These are phyloP conservation scores for Trichosurus vulpecula DNA, from an alignment of 2,797 vertebrate genomes.

Conservation along the genomic window DNA sequence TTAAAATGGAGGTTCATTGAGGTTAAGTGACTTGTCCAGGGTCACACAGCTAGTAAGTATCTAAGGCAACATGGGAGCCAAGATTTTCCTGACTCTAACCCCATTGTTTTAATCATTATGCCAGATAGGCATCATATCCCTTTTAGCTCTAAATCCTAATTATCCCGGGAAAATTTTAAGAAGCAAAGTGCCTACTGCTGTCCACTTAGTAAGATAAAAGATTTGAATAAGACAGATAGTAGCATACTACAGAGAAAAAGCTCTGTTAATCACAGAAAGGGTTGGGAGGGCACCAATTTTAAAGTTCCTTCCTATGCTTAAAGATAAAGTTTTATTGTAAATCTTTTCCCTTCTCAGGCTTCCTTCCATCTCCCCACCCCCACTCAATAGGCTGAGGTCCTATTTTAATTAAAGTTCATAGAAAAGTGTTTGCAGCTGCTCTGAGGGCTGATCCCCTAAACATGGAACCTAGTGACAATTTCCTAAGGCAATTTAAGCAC, in stretches of 20 bases:
- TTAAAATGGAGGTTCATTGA: neutral
- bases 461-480: neutral
- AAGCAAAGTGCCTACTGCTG: constrained; percentile 50
- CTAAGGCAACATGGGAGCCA: neutral
- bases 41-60: neutral
- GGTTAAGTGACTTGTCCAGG: neutral
- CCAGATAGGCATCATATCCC: neutral
- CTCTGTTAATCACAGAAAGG: neutral
- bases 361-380: neutral
- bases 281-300: neutral
- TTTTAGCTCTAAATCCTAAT: neutral
- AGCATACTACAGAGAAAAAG: neutral
- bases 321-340: neutral
- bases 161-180: constrained; percentile 3
- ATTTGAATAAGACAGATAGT: constrained; percentile 43
- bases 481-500: constrained; percentile 4
- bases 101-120: neutral
- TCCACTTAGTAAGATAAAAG: constrained; percentile 47
- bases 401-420: neutral
- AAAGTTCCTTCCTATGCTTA: neutral
- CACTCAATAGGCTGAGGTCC: neutral
- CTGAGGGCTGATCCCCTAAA: constrained; percentile 24
- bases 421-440: constrained; percentile 15
- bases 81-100: neutral
- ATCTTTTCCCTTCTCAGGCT: constrained; percentile 1